Evolutionary conservation across 2,113 vertebrate genomes (phyloP), one percentile per base, ranked within the genome.

Genomic region (Catagonus wagneri): DNA sequence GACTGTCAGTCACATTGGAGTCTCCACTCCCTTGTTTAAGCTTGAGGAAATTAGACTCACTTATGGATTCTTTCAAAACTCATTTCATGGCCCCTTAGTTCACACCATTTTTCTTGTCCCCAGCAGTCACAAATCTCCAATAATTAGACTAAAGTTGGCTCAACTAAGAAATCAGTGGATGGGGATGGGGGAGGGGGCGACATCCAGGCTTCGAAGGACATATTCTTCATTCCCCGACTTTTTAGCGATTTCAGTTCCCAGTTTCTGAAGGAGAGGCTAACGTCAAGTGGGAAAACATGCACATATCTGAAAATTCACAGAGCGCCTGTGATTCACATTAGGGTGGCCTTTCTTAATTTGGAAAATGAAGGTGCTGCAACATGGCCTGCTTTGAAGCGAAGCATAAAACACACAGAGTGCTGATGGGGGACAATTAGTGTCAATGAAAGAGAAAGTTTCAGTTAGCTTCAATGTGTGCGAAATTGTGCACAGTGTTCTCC

Each of bases 11-110:
- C 34, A n/a, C 4, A 12, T 65, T 34, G n/a, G 54, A 29, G 14
- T 13, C 54, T 39, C 86, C 68, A 66, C 23, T 89, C 32, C 54
- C 17, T 58, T 23, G 14, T 56, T 88, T 91, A 92, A 78, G 52
- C 44, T 1, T 50, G 75, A 54, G 60, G 39, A 74, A 39, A 90
- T 79, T 60, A 91, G 75, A 71, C 4, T 87, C 36, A 27, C 17
- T 83, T 75, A 58, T 76, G 71, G 95, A 95, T 89, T 87, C 83
- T 93, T 96, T 63, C 20, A 52, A 90, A 95, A 23, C 88, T 84
- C 90, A 87, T 93, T 96, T 96, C 92, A 90, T 85, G 89, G 61
- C 71, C 36, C 58, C 90, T 95, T 83, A 90, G 68, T 85, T 60
- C 75, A n/a, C 52, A 23, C 19, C 75, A n/a, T 90, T 96, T 95